Conservation (phyloP, 2,888 invertebrate species). For the Alloplasta piceator region DNA sequence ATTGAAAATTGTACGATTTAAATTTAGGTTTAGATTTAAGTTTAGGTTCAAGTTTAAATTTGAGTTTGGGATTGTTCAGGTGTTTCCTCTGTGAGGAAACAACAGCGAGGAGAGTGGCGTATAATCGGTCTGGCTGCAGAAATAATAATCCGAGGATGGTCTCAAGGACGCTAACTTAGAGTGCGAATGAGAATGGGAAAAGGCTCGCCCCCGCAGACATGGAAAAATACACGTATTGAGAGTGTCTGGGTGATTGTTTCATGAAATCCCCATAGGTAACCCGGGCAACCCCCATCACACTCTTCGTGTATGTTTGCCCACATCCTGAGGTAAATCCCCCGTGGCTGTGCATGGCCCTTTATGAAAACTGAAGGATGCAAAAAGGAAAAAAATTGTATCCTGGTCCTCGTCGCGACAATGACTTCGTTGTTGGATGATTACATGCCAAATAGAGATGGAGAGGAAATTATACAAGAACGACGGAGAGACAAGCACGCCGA, state of each 20-base stretch:
- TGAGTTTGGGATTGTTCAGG: too few relatives aligned
- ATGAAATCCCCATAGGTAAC: slow-evolving; percentile 37
- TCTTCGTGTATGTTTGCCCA: not conserved
- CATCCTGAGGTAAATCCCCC: slow-evolving; percentile 21
- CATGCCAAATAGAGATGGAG: slow-evolving; percentile 1
- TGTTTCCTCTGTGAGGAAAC: not conserved
- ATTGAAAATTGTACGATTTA: too few relatives aligned
- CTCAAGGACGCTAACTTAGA: slow-evolving; percentile 20
- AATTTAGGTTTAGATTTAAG: too few relatives aligned
- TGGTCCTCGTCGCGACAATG: slow-evolving; percentile 31
- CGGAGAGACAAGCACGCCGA: not conserved
- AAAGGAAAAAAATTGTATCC: slow-evolving; percentile 17
- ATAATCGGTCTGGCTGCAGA: not conserved
- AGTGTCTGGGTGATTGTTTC: slow-evolving; percentile 38
- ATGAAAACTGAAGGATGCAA: not conserved
- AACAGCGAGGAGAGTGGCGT: not conserved
- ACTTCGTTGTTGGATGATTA: slow-evolving; percentile 38
- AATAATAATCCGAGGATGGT: slow-evolving; percentile 39
- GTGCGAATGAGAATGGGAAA: slow-evolving; percentile 29
- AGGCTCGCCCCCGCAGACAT: not conserved
- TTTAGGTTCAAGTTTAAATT: too few relatives aligned
- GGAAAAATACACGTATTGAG: not conserved
- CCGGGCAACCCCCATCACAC: slow-evolving; percentile 35
- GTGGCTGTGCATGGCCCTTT: not conserved
- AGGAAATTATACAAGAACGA: not conserved